Percentiles rank a stretch among this genome's conserved stretches.
phyloP scores from a whole-genome alignment of 2,113 vertebrate genomes.

The Eurypyga helias region DNA sequence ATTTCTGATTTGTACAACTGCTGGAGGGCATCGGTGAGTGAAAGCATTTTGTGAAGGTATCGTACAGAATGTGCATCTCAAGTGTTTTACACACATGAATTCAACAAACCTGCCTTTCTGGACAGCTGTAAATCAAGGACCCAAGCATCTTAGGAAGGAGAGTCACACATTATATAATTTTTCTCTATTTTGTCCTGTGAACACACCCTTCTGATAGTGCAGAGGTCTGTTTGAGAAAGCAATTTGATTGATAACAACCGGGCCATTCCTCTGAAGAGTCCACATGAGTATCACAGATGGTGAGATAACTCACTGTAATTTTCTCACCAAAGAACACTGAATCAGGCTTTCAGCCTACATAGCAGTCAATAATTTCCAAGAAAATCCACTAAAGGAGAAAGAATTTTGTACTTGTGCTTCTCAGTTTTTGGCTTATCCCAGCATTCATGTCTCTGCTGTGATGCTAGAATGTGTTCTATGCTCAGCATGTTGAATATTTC shows the following conservation, averaged over 20 bases:
- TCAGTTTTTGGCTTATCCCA: conserved; percentile 8
- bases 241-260: conserved; percentile 63
- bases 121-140: conserved; percentile 30
- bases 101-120: neutral
- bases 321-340: conserved; percentile 33
- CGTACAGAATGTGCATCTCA: neutral
- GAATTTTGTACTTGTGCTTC: neutral
- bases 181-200: neutral
- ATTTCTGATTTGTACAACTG: neutral
- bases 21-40: neutral
- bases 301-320: conserved; percentile 54
- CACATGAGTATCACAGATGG: conserved; percentile 61
- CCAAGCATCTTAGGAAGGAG: neutral
- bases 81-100: neutral
- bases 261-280: conserved; percentile 29
- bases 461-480: neutral
- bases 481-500: neutral
- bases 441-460: neutral
- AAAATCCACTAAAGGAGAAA: conserved; percentile 9
- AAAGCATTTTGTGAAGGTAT: conserved; percentile 27
- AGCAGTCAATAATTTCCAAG: conserved; percentile 50
- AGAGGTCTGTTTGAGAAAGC: conserved; percentile 20
- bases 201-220: neutral
- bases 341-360: conserved; percentile 34
- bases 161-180: neutral